phyloP scores from a whole-genome alignment of 2,888 invertebrate species.

The Magallana nippona region DNA sequence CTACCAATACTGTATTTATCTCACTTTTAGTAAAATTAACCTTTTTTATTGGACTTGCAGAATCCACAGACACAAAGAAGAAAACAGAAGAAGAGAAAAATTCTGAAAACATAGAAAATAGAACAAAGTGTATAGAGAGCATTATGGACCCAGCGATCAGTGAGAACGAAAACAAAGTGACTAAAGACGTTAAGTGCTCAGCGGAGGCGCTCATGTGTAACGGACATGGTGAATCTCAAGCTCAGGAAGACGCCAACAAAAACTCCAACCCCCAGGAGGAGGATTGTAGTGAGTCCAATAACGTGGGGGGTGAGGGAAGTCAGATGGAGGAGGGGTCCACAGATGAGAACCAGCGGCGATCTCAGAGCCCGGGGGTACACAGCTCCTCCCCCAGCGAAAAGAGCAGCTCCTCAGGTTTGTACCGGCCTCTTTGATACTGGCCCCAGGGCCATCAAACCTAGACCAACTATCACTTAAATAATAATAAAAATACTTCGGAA shows the following conservation, averaged over 20 bases:
- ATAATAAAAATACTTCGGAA: too few species aligned
- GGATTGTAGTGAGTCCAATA: background rate
- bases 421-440: too few species aligned
- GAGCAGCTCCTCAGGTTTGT: constrained; percentile 37
- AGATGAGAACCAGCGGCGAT: constrained; percentile 32
- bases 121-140: constrained; percentile 46
- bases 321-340: constrained; percentile 23
- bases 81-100: constrained; percentile 48
- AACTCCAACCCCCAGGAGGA: constrained; percentile 32
- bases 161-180: constrained; percentile 57
- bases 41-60: constrained; percentile 1
- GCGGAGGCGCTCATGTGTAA: constrained; percentile 59
- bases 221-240: constrained; percentile 62
- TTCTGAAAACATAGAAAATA: constrained; percentile 48
- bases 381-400: constrained; percentile 43
- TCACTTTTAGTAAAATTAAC: too few species aligned
- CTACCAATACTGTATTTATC: too few species aligned
- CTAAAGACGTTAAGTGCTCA: constrained; percentile 37
- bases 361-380: constrained; percentile 38
- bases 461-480: too few species aligned
- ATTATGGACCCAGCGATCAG: constrained; percentile 56
- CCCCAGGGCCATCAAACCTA: too few species aligned
- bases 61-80: constrained; percentile 41
- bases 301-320: background rate
- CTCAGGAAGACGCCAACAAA: constrained; percentile 48